Conservation (phyloP, 2,113 vertebrate genomes). For the Scatophagus argus region DNA sequence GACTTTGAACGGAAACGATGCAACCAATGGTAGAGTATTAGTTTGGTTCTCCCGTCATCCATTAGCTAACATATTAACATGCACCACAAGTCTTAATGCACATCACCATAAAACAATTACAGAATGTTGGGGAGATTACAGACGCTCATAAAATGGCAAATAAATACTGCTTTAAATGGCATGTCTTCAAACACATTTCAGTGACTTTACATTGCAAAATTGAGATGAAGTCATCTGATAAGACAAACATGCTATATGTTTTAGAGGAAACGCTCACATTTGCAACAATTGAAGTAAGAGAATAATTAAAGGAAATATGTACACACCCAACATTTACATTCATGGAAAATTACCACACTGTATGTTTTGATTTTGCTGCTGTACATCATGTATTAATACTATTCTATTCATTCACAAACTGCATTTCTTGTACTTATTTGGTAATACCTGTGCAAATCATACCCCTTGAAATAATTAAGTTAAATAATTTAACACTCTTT, state of each 20-base stretch:
- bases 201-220: background rate
- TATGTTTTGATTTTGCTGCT: conserved; percentile 20
- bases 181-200: background rate
- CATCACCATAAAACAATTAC: conserved; percentile 51
- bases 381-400: conserved; percentile 33
- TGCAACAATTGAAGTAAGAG: background rate
- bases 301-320: background rate
- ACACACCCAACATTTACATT: conserved; percentile 66
- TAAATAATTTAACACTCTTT: conserved; percentile 3
- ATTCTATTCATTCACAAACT: conserved; percentile 13
- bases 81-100: conserved; percentile 49
- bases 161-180: background rate
- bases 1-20: conserved; percentile 85
- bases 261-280: background rate
- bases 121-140: conserved; percentile 61
- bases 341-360: background rate
- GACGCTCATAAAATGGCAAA: background rate
- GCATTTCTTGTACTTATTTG: conserved; percentile 34
- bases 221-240: background rate
- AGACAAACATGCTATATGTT: background rate
- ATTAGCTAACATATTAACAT: conserved; percentile 64
- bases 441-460: background rate
- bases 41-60: conserved; percentile 65
- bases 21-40: conserved; percentile 85
- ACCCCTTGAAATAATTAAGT: conserved; percentile 5